Evolutionary conservation across 2,113 vertebrate genomes (phyloP).

Genomic region (Ursus arctos): DNA sequence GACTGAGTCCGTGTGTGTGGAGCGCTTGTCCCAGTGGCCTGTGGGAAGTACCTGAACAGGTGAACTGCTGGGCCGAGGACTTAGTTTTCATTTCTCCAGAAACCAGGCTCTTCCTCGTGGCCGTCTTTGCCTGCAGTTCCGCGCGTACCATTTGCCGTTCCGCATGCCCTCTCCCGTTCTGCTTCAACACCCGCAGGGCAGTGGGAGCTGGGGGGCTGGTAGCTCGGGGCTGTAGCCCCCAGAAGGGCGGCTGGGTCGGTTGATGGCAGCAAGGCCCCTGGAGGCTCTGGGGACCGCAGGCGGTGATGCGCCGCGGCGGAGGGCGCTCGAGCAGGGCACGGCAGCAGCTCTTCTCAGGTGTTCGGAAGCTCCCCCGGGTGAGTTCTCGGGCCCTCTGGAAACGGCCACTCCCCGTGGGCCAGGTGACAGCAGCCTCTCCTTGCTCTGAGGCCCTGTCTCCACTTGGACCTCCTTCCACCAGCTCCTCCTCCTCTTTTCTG

Average conservation of each 20-base stretch:
- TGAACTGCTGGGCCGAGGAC: not conserved
- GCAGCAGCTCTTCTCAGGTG: not conserved
- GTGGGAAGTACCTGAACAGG: not conserved
- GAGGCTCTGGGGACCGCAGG: not conserved
- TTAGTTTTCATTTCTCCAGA: not conserved
- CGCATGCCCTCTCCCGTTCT: not conserved
- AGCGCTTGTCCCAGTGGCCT: not conserved
- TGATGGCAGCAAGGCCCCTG: not conserved
- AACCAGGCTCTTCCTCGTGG: too few species aligned
- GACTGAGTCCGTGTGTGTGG: not conserved
- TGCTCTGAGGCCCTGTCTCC: not conserved
- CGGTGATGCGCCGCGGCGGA: too few species aligned
- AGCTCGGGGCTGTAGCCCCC: not conserved
- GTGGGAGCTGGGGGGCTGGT: not conserved
- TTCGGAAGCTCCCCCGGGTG: too few species aligned
- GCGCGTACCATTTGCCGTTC: rapidly evolving
- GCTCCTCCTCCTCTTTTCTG: too few species aligned
- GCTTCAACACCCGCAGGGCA: rapidly evolving
- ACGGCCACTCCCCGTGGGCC: not conserved
- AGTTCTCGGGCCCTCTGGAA: not conserved
- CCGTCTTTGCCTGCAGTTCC: not conserved
- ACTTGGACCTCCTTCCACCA: not conserved
- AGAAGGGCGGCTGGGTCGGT: rapidly evolving
- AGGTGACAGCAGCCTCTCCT: not conserved
- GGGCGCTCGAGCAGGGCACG: too few species aligned